Conservation (phyloP, 2,797 vertebrate species). For the Catostomus latipinnis region DNA sequence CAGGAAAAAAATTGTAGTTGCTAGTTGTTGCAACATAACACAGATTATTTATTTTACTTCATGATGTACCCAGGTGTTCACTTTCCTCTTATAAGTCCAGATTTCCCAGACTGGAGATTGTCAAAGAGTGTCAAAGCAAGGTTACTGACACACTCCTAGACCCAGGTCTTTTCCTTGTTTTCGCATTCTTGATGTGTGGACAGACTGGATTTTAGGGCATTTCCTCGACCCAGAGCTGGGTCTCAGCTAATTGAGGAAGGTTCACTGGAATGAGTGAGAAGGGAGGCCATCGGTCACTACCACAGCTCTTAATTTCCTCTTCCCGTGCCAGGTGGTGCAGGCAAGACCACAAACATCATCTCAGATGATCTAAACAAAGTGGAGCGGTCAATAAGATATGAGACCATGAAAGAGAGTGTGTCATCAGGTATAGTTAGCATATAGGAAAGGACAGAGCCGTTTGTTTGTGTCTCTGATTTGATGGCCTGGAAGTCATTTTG, state of each 20-base stretch:
- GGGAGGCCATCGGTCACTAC: constrained; percentile 44
- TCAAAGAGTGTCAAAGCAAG: constrained; percentile 20
- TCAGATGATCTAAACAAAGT: constrained; percentile 38
- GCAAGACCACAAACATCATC: constrained; percentile 46
- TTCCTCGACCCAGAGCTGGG: constrained; percentile 53
- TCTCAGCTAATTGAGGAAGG: constrained; percentile 44
- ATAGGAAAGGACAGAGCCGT: constrained; percentile 23
- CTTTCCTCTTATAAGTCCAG: background rate
- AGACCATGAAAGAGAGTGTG: constrained; percentile 46
- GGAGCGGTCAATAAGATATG: constrained; percentile 54
- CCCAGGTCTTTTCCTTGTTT: constrained; percentile 34
- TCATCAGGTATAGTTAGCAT: constrained; percentile 35
- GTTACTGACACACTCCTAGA: constrained; percentile 28
- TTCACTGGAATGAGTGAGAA: constrained; percentile 47
- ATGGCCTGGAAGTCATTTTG: constrained; percentile 50
- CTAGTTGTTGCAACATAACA: background rate
- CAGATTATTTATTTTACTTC: background rate
- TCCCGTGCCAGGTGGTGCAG: constrained; percentile 48
- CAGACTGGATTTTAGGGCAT: constrained; percentile 50
- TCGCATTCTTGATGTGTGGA: constrained; percentile 44
- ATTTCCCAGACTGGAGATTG: constrained; percentile 10
- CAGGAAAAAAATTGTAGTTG: too few species aligned
- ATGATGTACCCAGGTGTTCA: constrained; percentile 1
- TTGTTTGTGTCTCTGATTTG: constrained; percentile 43
- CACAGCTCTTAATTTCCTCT: constrained; percentile 47